phyloP scores from a whole-genome alignment of 2,888 invertebrate species.

The Caenorhabditis sp. region DNA sequence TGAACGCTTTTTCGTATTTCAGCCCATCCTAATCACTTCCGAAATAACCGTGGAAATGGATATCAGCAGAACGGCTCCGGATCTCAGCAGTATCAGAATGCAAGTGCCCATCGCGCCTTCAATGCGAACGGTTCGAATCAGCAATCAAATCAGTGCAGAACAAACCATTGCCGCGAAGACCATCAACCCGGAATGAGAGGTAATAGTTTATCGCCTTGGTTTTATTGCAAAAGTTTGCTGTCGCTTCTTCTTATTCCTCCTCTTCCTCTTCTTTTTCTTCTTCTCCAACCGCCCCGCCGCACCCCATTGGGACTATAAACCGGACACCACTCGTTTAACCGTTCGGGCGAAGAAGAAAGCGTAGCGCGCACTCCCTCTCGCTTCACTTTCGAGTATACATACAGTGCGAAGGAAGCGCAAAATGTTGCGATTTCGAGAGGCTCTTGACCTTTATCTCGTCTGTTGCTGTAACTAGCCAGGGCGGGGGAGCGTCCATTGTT shows the following conservation, averaged over 20 bases:
- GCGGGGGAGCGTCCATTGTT: slow-evolving; percentile 1
- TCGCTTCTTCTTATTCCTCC: not conserved
- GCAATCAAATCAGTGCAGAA: not conserved
- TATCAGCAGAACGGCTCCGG: not conserved
- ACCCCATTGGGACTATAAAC: slow-evolving; percentile 23
- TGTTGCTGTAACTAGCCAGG: slow-evolving; percentile 23
- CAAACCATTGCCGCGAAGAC: slow-evolving; percentile 1
- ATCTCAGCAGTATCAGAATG: not conserved
- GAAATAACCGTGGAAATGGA: slow-evolving; percentile 23
- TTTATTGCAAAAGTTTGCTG: slow-evolving; percentile 1
- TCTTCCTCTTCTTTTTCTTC: too few relatives aligned
- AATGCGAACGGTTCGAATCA: not conserved
- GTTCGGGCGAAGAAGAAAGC: slow-evolving; percentile 17
- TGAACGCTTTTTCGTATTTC: not conserved
- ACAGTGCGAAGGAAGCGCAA: slow-evolving; percentile 41
- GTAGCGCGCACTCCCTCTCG: not conserved
- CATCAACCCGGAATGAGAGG: slow-evolving; percentile 45
- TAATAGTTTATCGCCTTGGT: not conserved
- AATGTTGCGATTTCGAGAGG: slow-evolving; percentile 47
- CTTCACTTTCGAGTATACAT: slow-evolving; percentile 37
- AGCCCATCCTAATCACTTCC: slow-evolving; percentile 25
- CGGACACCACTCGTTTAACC: slow-evolving; percentile 12
- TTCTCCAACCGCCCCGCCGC: not conserved
- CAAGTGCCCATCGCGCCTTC: not conserved
- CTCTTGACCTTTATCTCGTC: slow-evolving; percentile 53